Base-by-base conservation (phyloP, 2,888 invertebrate genomes). In the Antheraea assamensis region DNA sequence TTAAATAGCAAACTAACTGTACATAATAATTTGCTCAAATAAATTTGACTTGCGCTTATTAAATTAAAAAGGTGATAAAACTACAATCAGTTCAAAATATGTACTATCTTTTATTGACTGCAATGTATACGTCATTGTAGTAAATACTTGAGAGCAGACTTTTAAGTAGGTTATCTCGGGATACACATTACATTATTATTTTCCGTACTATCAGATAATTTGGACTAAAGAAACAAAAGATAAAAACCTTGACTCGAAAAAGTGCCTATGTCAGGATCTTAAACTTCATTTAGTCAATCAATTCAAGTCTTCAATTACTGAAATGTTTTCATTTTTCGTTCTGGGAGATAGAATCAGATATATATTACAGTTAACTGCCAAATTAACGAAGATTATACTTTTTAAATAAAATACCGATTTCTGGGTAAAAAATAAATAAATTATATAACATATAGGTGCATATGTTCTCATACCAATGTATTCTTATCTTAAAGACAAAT, bases 111-210 rank as follows among this genome's bases (percentile, higher is more conserved):
- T 64, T 64, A 30, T 64, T 64, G 17, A 17, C 27, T 30, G 61
- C 30, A 64, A 4, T 5, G 15, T 30, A 30, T 27, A 64, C 30
- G 8, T 64, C 61, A 64, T 21, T 30, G 17, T 27, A 64, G 61
- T 64, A 64, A 64, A 64, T 64, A 64, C 61, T 30, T 8, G 58
- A 64, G 61, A 64, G 27, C 61, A 64, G 61, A 27, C 17, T 17
- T 17, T 17, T 21, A 68, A 30, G 17, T 27, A 71, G 52, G 47
- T 52, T 52, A 47, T 71, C 71, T 71, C 17, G 73, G 77, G 4
- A 72, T 24, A 47, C 30, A 71, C 13, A 55, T 49, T 68, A 35
- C n/a, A 2, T 68, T 35, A 35, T n/a, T 21, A 1, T 30, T 64
- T 64, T 30, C 17, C n/a, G 19, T 35, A 35, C 35, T 68, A 35